phyloP scores from a whole-genome alignment of 1,140 invertebrate species.

The Heliconius congener region DNA sequence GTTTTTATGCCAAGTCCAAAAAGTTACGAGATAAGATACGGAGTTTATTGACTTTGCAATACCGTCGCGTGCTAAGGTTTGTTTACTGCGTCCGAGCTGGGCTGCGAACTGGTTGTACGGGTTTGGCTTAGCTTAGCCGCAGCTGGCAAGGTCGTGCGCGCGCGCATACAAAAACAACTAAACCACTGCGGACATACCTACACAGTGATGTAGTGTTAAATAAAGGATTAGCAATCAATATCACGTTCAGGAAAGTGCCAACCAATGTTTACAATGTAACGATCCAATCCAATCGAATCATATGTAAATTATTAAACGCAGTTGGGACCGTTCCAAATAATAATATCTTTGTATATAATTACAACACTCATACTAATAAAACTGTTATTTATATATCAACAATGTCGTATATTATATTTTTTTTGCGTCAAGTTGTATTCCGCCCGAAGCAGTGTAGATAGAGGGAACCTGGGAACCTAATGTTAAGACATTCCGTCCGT shows the following conservation, averaged over 20 bases:
- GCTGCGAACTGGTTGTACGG: slow-evolving; percentile 53
- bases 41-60: slow-evolving; percentile 59
- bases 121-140: slow-evolving; percentile 51
- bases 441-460: too few species aligned
- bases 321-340: slow-evolving; percentile 19
- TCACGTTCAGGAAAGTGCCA: background rate
- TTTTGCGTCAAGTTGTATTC: too few species aligned
- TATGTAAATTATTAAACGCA: background rate
- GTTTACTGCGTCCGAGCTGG: slow-evolving; percentile 57
- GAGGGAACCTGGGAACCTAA: too few species aligned
- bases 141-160: slow-evolving; percentile 71
- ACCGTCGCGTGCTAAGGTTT: slow-evolving; percentile 67
- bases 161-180: slow-evolving; percentile 58
- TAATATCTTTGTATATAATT: background rate
- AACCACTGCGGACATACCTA: slow-evolving; percentile 57
- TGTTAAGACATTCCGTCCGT: too few species aligned
- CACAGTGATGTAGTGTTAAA: slow-evolving; percentile 50
- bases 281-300: background rate
- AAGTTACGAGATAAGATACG: slow-evolving; percentile 27
- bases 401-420: too few species aligned
- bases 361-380: background rate
- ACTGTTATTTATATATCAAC: background rate
- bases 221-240: slow-evolving; percentile 9
- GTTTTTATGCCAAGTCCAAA: slow-evolving; percentile 37
- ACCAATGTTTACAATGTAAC: background rate